Base-by-base conservation (phyloP, 2,888 invertebrate genomes). In the Tubiluchus corallicola region DNA sequence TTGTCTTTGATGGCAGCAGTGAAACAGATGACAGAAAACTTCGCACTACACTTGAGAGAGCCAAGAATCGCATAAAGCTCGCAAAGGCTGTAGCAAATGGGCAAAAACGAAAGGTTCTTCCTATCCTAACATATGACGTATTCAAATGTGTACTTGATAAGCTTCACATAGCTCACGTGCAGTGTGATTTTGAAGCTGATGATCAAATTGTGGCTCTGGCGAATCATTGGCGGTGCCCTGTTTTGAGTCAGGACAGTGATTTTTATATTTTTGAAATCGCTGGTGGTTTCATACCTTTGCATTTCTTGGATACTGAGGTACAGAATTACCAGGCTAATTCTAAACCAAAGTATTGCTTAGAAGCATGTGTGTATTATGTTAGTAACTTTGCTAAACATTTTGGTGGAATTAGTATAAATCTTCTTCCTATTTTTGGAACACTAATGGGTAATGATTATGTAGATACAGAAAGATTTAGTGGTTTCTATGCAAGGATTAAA, bases 191-290 rank as follows among this genome's bases (percentile, higher is more conserved):
- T 61, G 92, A 94, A 64, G 88, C 88, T 1, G 94, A 94, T 60
- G 76, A 77, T 52, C 80, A 84, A 56, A 76, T 88, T 44, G 88
- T 87, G 0, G 75, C 77, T 0, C 63, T 90, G 52, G 82, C 87
- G 0, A 74, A 76, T 50, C 69, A 74, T 45, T 66, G 85, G 2
- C 68, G 77, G 37, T 88, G 85, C 54, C 88, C 90, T 0, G 78
- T 94, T 2, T 61, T 94, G 2, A 88, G 87, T 56, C 82, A 79
- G 53, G 94, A 94, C 64, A 90, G 90, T 0, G 94, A 94, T 66
- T 94, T 88, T 65, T 88, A 77, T 57, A 77, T 94, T 50, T 84
- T 79, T 63, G 79, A 82, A 64, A 75, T 83, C 1, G 64, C 71
- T 2, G 55, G 52, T 17, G 67, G 68, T 1, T 87, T 84, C 53